Percentiles rank a stretch among this genome's conserved stretches.
phyloP scores from a whole-genome alignment of 2,888 invertebrate species.

The Anoplius nigerrimus region DNA sequence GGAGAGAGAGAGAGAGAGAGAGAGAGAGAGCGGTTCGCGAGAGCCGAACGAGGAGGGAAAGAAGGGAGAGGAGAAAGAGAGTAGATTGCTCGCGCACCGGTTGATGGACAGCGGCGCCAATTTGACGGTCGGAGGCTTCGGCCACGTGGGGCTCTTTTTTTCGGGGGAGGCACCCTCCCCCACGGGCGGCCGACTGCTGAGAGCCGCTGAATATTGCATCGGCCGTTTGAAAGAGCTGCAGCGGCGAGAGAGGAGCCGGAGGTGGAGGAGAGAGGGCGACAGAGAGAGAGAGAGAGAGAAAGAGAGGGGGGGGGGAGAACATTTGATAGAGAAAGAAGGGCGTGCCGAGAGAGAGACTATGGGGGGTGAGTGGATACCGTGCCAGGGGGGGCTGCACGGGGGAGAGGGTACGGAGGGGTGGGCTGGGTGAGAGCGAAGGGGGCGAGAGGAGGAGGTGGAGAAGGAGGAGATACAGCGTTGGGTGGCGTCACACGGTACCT shows the following conservation, averaged over 20 bases:
- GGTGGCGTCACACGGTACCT: constrained; percentile 54
- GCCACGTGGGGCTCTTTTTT: constrained; percentile 65
- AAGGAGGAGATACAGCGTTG: constrained; percentile 47
- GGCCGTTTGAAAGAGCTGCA: constrained; percentile 70
- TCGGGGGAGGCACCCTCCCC: constrained; percentile 38
- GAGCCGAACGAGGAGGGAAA: constrained; percentile 32
- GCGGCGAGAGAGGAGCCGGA: neutral
- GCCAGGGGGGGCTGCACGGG: constrained; percentile 9
- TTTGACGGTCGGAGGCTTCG: constrained; percentile 73
- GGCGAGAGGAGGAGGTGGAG: constrained; percentile 12
- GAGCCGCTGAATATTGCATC: constrained; percentile 75
- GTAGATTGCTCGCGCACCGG: constrained; percentile 59
- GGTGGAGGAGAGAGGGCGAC: constrained; percentile 50
- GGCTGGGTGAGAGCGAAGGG: constrained; percentile 15
- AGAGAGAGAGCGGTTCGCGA: constrained; percentile 20
- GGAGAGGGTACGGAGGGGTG: neutral
- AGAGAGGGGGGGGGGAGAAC: constrained; percentile 29
- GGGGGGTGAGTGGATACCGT: constrained; percentile 21
- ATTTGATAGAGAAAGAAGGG: constrained; percentile 41
- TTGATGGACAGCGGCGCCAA: constrained; percentile 75
- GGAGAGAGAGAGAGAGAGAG: constrained; percentile 17
- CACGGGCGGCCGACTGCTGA: constrained; percentile 53
- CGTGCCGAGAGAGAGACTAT: constrained; percentile 23
- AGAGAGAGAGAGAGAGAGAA: constrained; percentile 19
- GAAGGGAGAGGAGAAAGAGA: constrained; percentile 19